Base-by-base conservation (phyloP, 2,113 vertebrate species). In the Oncorhynchus masou region DNA sequence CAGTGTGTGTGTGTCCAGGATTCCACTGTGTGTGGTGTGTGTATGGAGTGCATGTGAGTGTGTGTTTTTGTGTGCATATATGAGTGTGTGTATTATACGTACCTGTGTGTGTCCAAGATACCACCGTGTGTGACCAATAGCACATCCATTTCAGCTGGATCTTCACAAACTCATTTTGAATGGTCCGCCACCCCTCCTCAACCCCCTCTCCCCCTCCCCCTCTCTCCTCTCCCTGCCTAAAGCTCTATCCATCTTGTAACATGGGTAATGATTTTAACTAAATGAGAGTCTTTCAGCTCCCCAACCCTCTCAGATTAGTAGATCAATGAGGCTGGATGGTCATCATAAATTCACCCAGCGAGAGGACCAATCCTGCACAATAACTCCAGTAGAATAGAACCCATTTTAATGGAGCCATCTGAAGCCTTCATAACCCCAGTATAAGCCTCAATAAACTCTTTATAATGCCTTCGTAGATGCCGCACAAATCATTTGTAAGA, bases 191-290 rank as follows among this genome's bases (percentile, higher is more conserved):
- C 31, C 15, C 8, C 31, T n/a, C 34, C 19, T 20, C 27, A 12
- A 24, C 34, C 19, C 11, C 13, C 29, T 62, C 25, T 20, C 27
- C 4, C 5, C 27, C 24, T 31, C 20, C 13, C 69, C 16, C 66
- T 22, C 22, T 12, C 22, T 59, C 29, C 6, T 5, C 22, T 4
- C 15, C 59, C 39, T 78, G 77, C 69, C 71, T 70, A 79, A 69
- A 80, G 76, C 80, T 76, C 70, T 74, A 79, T 84, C 81, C 78
- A 79, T 90, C 83, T 83, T 80, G 45, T 71, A 27, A 78, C 72
- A 74, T 77, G 39, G 54, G 71, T 84, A 89, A 87, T 86, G 87
- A 88, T 85, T 89, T 90, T 81, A 87, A 82, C 77, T 82, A 83
- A 89, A 88, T 84, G 85, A 88, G 83, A 87, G 76, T 88, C 85